Conservation (phyloP, 1,140 invertebrate genomes). For the Laupala kohalensis region DNA sequence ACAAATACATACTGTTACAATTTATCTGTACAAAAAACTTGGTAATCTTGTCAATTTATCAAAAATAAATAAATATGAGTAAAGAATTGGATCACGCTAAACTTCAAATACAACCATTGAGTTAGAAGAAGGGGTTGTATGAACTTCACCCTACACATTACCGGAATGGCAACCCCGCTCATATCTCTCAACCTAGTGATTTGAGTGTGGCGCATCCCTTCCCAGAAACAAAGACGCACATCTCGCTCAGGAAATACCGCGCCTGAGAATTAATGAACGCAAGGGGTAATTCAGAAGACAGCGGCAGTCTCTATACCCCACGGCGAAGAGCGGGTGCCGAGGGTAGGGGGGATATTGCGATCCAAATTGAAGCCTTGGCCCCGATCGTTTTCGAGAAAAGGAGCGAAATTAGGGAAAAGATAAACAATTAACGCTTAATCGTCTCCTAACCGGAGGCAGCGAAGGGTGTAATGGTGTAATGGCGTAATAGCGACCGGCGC, state of each 20-base stretch:
- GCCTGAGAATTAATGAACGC: neutral
- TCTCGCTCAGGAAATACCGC: neutral
- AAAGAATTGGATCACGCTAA: no score
- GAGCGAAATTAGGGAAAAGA: neutral
- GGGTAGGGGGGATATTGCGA: neutral
- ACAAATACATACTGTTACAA: no score
- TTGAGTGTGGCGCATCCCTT: neutral
- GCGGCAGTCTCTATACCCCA: neutral
- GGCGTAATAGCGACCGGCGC: neutral
- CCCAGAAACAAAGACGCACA: neutral
- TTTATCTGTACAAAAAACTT: no score
- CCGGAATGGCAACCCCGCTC: no score
- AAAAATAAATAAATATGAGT: no score
- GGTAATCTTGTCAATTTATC: no score
- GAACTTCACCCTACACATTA: no score
- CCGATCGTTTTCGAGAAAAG: neutral
- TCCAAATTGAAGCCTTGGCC: neutral
- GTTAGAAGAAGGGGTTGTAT: no score
- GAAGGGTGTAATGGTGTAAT: neutral
- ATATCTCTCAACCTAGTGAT: no score
- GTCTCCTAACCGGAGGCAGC: neutral
- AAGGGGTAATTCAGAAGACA: neutral
- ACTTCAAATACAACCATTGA: no score
- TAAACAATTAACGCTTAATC: neutral
- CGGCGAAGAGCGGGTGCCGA: no score